Percentiles rank a stretch among this genome's conserved stretches.
Conservation (phyloP, 1,140 invertebrate species). For the Cecropterus lyciades region DNA sequence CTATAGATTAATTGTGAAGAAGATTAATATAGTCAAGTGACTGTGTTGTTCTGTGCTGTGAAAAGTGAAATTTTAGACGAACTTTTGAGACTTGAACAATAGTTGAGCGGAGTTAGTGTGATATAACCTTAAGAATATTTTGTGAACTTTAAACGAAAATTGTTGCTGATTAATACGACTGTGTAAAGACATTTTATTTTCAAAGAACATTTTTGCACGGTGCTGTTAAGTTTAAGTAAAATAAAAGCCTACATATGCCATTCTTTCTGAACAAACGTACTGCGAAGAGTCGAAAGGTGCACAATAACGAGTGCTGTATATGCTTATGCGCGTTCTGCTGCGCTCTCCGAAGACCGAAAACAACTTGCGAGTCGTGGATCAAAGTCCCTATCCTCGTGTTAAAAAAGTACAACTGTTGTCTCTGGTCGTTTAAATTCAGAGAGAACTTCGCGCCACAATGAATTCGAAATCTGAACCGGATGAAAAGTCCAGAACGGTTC, state of each 20-base stretch:
- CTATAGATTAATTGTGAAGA: conserved; percentile 74
- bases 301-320: conserved; percentile 55
- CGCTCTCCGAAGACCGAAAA: conserved; percentile 58
- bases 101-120: too few species aligned
- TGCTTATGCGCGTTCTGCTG: conserved; percentile 69
- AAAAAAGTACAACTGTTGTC: conserved; percentile 76
- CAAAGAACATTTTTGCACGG: conserved; percentile 3
- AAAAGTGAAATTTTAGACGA: neutral
- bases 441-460: conserved; percentile 31
- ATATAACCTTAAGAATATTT: neutral
- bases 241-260: conserved; percentile 78
- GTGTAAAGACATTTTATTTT: neutral
- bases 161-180: neutral
- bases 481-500: neutral
- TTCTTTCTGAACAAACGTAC: conserved; percentile 60
- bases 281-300: conserved; percentile 65
- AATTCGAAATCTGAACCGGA: neutral
- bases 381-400: conserved; percentile 68
- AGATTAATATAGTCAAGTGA: conserved; percentile 47
- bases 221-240: conserved; percentile 37
- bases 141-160: conserved; percentile 8
- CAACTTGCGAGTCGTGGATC: conserved; percentile 62
- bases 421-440: conserved; percentile 75
- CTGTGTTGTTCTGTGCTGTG: neutral
- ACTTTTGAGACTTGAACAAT: neutral